These are phyloP conservation scores for Melanotaenia parkinsoni DNA, from an alignment of 2,797 vertebrate species.

Conservation along the genomic window DNA sequence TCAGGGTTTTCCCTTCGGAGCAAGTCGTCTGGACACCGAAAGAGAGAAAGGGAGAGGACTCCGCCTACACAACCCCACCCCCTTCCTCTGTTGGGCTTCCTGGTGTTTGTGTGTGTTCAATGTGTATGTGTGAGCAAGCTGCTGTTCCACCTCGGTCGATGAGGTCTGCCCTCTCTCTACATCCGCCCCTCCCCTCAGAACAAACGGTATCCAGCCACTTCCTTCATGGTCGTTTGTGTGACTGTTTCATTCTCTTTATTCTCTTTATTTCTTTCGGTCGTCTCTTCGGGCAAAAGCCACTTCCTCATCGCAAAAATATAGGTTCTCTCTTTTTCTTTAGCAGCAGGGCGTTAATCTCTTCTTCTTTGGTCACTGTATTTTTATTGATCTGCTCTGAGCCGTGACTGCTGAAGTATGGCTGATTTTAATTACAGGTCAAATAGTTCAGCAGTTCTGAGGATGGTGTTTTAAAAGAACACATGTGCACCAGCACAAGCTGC, in stretches of 20 bases:
- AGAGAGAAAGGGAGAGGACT: conserved; percentile 66
- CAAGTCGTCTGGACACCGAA: conserved; percentile 68
- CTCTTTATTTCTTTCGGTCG: conserved; percentile 41
- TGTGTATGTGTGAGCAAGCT: conserved; percentile 43
- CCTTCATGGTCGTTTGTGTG: conserved; percentile 54
- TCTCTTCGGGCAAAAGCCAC: conserved; percentile 42
- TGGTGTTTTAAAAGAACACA: neutral
- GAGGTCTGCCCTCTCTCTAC: conserved; percentile 67
- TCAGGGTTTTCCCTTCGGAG: conserved; percentile 75
- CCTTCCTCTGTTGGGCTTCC: conserved; percentile 79
- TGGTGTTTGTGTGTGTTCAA: conserved; percentile 58
- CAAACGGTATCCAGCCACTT: conserved; percentile 68
- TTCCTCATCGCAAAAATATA: conserved; percentile 49
- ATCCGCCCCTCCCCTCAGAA: conserved; percentile 71
- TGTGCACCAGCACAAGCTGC: neutral
- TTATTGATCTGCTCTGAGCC: conserved; percentile 66
- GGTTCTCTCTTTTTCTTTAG: conserved; percentile 44
- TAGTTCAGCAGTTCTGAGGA: conserved; percentile 40
- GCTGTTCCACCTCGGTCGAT: conserved; percentile 74
- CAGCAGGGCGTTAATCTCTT: conserved; percentile 15
- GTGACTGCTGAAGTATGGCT: conserved; percentile 38
- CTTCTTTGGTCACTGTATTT: conserved; percentile 53
- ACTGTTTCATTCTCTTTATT: conserved; percentile 33
- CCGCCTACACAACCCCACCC: conserved; percentile 78
- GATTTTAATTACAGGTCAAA: conserved; percentile 67